Conservation (phyloP, 2,888 invertebrate species). For the Arge pagana region DNA sequence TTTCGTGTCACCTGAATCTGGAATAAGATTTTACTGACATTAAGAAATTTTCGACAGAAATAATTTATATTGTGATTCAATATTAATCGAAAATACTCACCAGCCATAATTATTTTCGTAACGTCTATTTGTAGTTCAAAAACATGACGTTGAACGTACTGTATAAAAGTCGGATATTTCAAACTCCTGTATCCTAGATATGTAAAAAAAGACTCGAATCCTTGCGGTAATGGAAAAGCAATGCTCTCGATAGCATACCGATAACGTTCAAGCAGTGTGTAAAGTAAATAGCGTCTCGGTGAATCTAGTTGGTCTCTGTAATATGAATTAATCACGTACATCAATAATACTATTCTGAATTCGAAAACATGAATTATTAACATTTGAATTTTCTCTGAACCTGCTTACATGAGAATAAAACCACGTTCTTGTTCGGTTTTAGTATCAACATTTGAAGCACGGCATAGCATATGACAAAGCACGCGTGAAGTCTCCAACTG, state of each 20-base stretch:
- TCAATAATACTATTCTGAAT: conserved; percentile 2
- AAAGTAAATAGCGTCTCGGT: conserved; percentile 72
- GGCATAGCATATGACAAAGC: conserved; percentile 75
- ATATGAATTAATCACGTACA: conserved; percentile 28
- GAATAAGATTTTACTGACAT: conserved; percentile 4
- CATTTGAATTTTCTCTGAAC: conserved; percentile 9
- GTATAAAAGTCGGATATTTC: conserved; percentile 77
- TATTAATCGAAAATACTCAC: conserved; percentile 58
- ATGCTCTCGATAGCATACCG: conserved; percentile 77
- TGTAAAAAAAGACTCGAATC: conserved; percentile 87
- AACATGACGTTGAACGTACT: conserved; percentile 82
- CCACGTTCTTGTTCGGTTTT: conserved; percentile 74
- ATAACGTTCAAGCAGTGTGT: conserved; percentile 81
- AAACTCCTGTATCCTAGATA: conserved; percentile 82
- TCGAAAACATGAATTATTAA: neutral
- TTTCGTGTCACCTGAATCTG: conserved; percentile 62
- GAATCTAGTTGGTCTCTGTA: conserved; percentile 76
- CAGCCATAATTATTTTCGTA: conserved; percentile 80
- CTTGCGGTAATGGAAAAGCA: conserved; percentile 83
- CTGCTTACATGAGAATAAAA: conserved; percentile 75
- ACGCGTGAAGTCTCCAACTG: conserved; percentile 80
- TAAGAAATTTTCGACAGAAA: conserved; percentile 4
- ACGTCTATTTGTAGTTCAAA: conserved; percentile 88
- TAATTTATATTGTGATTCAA: neutral
- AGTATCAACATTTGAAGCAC: conserved; percentile 71